Conservation (phyloP, 2,888 invertebrate genomes). For the Lydus trimaculatus region DNA sequence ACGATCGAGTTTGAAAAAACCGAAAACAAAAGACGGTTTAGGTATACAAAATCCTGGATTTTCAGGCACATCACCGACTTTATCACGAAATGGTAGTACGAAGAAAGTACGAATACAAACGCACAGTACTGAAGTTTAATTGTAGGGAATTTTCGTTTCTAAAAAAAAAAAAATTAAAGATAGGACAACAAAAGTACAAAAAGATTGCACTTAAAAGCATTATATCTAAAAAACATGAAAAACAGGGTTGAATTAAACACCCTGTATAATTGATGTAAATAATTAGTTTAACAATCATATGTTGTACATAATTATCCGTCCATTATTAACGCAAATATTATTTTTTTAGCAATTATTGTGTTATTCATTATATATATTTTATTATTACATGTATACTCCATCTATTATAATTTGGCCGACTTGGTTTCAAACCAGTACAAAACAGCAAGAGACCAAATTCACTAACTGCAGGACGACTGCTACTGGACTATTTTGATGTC, state of each 20-base stretch:
- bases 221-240: background rate
- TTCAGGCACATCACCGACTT: conserved; percentile 82
- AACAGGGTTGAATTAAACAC: background rate
- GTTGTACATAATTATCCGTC: conserved; percentile 5
- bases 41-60: conserved; percentile 90
- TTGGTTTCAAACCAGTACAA: background rate
- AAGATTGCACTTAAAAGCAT: background rate
- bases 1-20: conserved; percentile 82
- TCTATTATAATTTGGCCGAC: background rate
- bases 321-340: background rate
- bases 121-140: conserved; percentile 86
- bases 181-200: background rate
- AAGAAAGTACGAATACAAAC: conserved; percentile 93
- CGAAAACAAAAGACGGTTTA: conserved; percentile 68
- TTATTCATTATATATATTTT: conserved; percentile 11
- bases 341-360: background rate
- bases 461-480: no score
- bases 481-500: background rate
- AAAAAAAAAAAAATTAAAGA: no score
- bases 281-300: background rate
- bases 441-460: no score
- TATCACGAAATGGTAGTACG: conserved; percentile 84
- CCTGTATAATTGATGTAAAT: background rate
- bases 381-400: background rate
- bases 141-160: no score